Evolutionary conservation across 2,113 vertebrate species (phyloP), one percentile per base, ranked within the genome.

Genomic region (Sigmodon hispidus): DNA sequence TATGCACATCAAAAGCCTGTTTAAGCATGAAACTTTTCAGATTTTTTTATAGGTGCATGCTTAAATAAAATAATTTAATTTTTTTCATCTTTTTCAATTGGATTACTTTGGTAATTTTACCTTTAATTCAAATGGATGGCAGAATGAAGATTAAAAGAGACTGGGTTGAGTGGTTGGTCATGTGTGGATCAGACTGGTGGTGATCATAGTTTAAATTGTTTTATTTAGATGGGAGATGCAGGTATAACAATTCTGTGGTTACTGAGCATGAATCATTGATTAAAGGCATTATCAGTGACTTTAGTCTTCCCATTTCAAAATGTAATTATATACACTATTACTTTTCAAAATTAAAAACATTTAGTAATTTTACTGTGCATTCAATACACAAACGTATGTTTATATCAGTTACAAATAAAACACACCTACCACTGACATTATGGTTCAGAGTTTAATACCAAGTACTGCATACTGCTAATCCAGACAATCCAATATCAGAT

Each of bases 121-220:
- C 13, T 63, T 73, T 63, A 3, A 57, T 0, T 43, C 34, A 21
- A 36, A 40, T 43, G 11, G 36, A 50, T 26, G 34, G 31, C 17
- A 50, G 1, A 52, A n/a, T 72, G 5, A 2, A 72, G 19, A 17
- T 24, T 8, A 45, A 13, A 3, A 72, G 13, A 21, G n/a, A 11
- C 5, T 36, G 12, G 5, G 1, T 0, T 43, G 36, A 45, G 24
- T n/a, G 67, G n/a, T 7, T 8, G 21, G n/a, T n/a, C n/a, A n/a
- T 34, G 8, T 36, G 8, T 19, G 43, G 4, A 3, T 17, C 19
- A 69, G 31, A 52, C 3, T 19, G 29, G 36, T 29, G 19, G 8
- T 63, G 26, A 5, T 72, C 6, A 87, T 73, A 43, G 21, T 0
- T 55, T 7, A 31, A 1, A 55, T 4, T 13, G 21, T 50, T 50